Evolutionary conservation across 2,797 vertebrate species (phyloP).

Genomic region (Limnodromus scolopaceus): DNA sequence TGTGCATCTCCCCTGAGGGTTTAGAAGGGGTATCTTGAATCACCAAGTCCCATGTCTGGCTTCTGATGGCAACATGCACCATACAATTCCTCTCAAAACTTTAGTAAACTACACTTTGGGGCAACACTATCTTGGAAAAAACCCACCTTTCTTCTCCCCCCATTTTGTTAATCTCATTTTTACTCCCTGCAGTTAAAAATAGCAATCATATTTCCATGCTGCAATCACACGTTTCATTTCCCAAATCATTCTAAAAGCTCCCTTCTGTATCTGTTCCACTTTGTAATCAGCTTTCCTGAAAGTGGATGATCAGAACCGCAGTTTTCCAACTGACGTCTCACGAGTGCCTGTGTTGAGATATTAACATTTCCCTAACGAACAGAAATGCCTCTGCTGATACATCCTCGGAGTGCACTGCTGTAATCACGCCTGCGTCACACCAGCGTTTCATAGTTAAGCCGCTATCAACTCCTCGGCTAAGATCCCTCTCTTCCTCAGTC

Average conservation of each 20-base stretch:
- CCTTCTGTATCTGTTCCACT: constrained; percentile 55
- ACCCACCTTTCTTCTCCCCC: background rate
- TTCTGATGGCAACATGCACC: background rate
- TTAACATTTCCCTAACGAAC: background rate
- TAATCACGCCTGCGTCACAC: background rate
- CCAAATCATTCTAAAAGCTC: constrained; percentile 61
- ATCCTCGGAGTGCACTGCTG: background rate
- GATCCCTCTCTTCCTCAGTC: constrained; percentile 3
- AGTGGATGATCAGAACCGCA: constrained; percentile 46
- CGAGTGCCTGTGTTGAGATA: background rate
- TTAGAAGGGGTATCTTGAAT: background rate
- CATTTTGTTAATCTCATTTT: background rate
- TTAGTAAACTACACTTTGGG: background rate
- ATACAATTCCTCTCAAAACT: background rate
- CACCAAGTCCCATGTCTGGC: background rate
- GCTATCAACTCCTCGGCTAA: background rate
- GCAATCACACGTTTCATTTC: constrained; percentile 59
- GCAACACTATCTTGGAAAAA: background rate
- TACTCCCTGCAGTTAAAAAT: constrained; percentile 33
- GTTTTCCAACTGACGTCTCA: constrained; percentile 9
- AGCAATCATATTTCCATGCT: constrained; percentile 46
- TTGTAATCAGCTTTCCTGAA: constrained; percentile 56
- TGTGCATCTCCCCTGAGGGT: rapidly evolving
- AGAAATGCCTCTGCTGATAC: background rate
- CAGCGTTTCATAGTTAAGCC: background rate